These are phyloP conservation scores for Pyralis farinalis DNA, from an alignment of 2,888 invertebrate species.

Conservation along the genomic window DNA sequence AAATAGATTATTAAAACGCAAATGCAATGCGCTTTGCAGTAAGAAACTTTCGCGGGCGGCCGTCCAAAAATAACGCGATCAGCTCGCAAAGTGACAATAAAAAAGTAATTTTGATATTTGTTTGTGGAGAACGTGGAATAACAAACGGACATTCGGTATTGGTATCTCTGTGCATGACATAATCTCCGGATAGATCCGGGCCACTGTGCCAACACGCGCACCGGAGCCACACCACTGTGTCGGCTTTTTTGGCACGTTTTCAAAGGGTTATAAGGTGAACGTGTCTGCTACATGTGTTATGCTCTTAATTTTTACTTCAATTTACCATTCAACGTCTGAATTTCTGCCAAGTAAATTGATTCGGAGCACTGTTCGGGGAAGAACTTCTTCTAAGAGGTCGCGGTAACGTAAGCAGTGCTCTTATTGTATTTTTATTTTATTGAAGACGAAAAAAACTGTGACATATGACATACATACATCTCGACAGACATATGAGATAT, in stretches of 20 bases:
- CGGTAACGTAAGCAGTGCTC: too few relatives aligned
- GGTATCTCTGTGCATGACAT: constrained; percentile 70
- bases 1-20: constrained; percentile 21
- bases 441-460: too few relatives aligned
- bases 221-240: constrained; percentile 43
- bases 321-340: too few relatives aligned
- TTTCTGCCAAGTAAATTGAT: neutral
- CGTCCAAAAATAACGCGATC: constrained; percentile 55
- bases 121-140: constrained; percentile 48
- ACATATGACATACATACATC: too few relatives aligned
- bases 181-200: constrained; percentile 73
- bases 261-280: constrained; percentile 75
- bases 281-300: constrained; percentile 46
- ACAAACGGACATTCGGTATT: constrained; percentile 55
- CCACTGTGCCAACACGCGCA: constrained; percentile 64
- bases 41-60: constrained; percentile 34
- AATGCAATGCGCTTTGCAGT: constrained; percentile 26
- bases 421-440: too few relatives aligned
- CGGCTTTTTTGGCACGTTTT: constrained; percentile 65
- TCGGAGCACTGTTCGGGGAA: too few relatives aligned
- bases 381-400: too few relatives aligned
- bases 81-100: constrained; percentile 48
- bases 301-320: constrained; percentile 28
- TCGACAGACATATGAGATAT: too few relatives aligned
- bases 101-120: constrained; percentile 44